Percentiles rank a stretch among this genome's conserved stretches.
phyloP scores from a whole-genome alignment of 2,888 invertebrate genomes.

The Archips crataeganus region DNA sequence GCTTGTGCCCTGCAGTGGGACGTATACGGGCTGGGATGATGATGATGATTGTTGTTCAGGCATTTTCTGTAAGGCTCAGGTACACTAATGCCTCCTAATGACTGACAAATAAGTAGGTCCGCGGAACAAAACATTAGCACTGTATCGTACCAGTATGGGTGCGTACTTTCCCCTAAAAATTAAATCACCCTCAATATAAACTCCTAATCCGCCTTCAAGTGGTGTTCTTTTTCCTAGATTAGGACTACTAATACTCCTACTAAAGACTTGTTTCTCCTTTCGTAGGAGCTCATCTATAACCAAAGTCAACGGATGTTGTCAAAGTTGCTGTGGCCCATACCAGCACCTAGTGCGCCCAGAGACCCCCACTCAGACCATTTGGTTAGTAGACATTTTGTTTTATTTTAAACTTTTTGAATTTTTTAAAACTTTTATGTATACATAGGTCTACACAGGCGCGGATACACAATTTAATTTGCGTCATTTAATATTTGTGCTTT shows the following conservation, averaged over 20 bases:
- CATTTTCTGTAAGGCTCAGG: too few relatives aligned
- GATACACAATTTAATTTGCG: neutral
- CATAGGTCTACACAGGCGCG: neutral
- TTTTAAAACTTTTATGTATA: neutral
- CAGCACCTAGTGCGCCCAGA: conserved; percentile 83
- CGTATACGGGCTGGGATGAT: too few relatives aligned
- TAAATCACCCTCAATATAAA: neutral
- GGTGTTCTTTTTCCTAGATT: conserved; percentile 66
- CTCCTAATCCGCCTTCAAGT: conserved; percentile 30
- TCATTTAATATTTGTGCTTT: neutral
- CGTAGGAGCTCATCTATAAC: conserved; percentile 86
- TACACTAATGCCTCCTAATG: too few relatives aligned
- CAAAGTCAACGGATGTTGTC: conserved; percentile 86
- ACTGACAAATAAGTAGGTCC: too few relatives aligned
- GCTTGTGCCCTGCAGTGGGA: too few relatives aligned
- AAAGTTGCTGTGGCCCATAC: conserved; percentile 85
- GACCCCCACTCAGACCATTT: conserved; percentile 85
- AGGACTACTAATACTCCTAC: conserved; percentile 52
- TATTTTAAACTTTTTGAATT: conserved; percentile 55
- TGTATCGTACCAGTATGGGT: too few relatives aligned
- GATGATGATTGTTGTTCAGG: too few relatives aligned
- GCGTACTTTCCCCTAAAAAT: neutral
- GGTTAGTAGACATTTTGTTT: conserved; percentile 83
- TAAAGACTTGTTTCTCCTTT: conserved; percentile 84
- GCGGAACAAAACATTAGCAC: neutral